Evolutionary conservation across 2,797 vertebrate genomes (phyloP).

Genomic region (Oreochromis mossambicus): DNA sequence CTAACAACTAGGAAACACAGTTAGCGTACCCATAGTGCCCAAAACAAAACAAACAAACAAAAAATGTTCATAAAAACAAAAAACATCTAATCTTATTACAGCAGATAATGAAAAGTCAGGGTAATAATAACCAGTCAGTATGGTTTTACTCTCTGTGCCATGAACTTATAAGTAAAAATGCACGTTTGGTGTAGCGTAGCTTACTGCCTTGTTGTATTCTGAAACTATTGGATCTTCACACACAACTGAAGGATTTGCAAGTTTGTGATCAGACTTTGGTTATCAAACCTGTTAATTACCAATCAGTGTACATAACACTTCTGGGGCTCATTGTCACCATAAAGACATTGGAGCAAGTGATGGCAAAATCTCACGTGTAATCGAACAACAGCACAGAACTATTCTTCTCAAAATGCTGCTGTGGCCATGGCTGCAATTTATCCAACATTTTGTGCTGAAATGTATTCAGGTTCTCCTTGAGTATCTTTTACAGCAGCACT

Average conservation of each 20-base stretch:
- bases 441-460: conserved; percentile 29
- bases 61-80: not conserved
- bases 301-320: not conserved
- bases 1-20: not conserved
- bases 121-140: not conserved
- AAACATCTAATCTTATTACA: not conserved
- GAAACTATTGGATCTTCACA: not conserved
- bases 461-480: conserved; percentile 27
- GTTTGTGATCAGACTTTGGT: not conserved
- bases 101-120: not conserved
- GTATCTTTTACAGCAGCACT: conserved; percentile 63
- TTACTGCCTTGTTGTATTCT: not conserved
- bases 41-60: not conserved
- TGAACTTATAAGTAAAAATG: not conserved
- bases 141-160: not conserved
- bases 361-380: not conserved
- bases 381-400: not conserved
- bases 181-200: not conserved
- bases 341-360: not conserved
- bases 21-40: not conserved
- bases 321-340: not conserved
- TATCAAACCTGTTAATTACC: not conserved
- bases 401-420: not conserved
- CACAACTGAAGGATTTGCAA: not conserved
- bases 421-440: conserved; percentile 12